Percentiles rank a stretch among this genome's conserved stretches.
Conservation (phyloP, 1,140 invertebrate species). For the Lepidostoma basale region DNA sequence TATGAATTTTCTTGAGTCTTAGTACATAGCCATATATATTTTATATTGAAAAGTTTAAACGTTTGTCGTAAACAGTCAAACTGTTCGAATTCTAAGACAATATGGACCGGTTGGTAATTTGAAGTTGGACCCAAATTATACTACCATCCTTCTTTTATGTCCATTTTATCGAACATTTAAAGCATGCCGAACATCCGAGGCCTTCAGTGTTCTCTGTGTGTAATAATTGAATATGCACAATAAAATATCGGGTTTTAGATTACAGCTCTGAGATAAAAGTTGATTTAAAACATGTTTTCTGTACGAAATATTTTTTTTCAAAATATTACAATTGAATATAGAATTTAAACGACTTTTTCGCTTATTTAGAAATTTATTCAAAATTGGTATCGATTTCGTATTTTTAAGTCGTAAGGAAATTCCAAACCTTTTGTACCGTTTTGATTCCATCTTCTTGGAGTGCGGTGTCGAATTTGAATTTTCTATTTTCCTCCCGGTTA, state of each 20-base stretch:
- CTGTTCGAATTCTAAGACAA: background rate
- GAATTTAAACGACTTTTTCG: too few species aligned
- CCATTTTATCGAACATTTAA: background rate
- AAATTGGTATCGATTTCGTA: background rate
- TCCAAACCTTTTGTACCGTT: background rate
- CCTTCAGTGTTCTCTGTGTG: too few species aligned
- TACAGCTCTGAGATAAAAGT: too few species aligned
- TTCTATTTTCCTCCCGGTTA: background rate
- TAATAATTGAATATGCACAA: too few species aligned
- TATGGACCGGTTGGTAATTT: background rate
- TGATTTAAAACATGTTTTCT: too few species aligned
- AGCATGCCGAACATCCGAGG: background rate
- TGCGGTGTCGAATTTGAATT: background rate
- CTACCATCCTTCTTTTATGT: slow-evolving; percentile 1
- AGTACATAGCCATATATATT: too few species aligned
- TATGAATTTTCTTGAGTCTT: too few species aligned
- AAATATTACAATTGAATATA: too few species aligned
- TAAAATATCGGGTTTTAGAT: too few species aligned
- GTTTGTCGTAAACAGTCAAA: background rate
- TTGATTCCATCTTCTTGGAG: background rate
- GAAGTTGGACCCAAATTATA: background rate
- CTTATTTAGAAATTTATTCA: too few species aligned
- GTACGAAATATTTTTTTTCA: too few species aligned
- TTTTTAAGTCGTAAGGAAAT: background rate
- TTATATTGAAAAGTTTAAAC: too few species aligned